Evolutionary conservation across 1,140 invertebrate genomes (phyloP).

Genomic region (Drosophila micromelanica): DNA sequence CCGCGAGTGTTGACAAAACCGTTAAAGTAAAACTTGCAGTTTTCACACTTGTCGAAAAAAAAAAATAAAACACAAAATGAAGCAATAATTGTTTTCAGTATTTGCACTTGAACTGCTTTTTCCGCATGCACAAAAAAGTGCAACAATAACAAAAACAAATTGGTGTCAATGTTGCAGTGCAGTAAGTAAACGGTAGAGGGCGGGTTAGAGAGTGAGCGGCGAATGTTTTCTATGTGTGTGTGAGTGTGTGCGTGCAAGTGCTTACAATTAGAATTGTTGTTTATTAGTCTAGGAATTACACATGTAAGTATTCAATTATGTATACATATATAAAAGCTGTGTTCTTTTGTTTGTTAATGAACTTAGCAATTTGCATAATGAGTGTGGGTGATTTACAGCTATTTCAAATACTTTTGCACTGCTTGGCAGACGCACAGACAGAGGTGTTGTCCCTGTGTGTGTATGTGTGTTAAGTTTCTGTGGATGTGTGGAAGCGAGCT

Average conservation of each 20-base stretch:
- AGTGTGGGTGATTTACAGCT: conserved; percentile 33
- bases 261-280: conserved; percentile 50
- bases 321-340: conserved; percentile 37
- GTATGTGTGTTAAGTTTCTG: not conserved
- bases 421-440: conserved; percentile 33
- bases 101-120: conserved; percentile 58
- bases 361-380: conserved; percentile 57
- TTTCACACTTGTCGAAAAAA: conserved; percentile 23
- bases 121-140: conserved; percentile 20
- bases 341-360: conserved; percentile 45
- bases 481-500: conserved; percentile 26
- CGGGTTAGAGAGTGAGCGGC: conserved; percentile 6
- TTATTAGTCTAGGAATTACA: conserved; percentile 53
- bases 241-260: conserved; percentile 12
- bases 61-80: conserved; percentile 33
- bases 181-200: conserved; percentile 8
- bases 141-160: conserved; percentile 27
- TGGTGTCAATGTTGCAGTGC: conserved; percentile 48
- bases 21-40: conserved; percentile 36
- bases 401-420: conserved; percentile 55
- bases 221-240: conserved; percentile 6
- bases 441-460: conserved; percentile 8
- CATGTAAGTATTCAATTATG: conserved; percentile 45
- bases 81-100: conserved; percentile 40
- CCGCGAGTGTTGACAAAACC: conserved; percentile 19